Percentiles rank a stretch among this genome's conserved stretches.
Evolutionary conservation across 2,797 vertebrate genomes (phyloP).

Genomic region (Octomys mimax): DNA sequence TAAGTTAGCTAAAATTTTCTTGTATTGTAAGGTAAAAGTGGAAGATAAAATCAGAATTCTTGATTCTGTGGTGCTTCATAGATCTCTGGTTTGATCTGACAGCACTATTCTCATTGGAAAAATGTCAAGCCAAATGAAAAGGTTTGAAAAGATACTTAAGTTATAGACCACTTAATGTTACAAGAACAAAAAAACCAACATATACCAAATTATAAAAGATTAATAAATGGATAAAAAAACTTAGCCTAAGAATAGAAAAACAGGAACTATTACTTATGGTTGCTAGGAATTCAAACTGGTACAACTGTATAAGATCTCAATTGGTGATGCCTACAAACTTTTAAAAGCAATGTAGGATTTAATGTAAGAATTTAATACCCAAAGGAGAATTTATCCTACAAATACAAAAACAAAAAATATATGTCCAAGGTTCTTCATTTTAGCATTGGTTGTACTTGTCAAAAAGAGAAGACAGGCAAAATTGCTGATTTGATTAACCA

Average conservation of each 20-base stretch:
- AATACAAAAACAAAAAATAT: background rate
- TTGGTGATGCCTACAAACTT: background rate
- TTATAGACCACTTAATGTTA: background rate
- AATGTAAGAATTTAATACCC: background rate
- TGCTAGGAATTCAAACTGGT: background rate
- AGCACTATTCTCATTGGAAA: background rate
- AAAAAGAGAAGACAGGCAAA: constrained; percentile 5
- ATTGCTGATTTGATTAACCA: background rate
- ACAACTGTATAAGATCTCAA: background rate
- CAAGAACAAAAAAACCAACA: background rate
- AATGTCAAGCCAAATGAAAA: background rate
- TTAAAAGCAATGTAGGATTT: constrained; percentile 12
- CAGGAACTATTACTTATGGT: background rate
- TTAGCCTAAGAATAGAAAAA: constrained; percentile 22
- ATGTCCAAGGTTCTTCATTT: constrained; percentile 20
- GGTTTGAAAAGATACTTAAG: background rate
- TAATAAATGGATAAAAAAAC: background rate
- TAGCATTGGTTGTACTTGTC: background rate
- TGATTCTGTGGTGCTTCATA: background rate
- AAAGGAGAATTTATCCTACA: background rate
- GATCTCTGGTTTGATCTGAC: background rate
- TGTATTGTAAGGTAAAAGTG: constrained; percentile 9
- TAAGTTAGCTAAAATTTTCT: background rate
- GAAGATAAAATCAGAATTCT: background rate
- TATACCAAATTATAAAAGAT: background rate